Percentiles rank a stretch among this genome's conserved stretches.
These are phyloP conservation scores for Pyrocoelia pectoralis DNA, from an alignment of 2,888 invertebrate species.

Conservation along the genomic window DNA sequence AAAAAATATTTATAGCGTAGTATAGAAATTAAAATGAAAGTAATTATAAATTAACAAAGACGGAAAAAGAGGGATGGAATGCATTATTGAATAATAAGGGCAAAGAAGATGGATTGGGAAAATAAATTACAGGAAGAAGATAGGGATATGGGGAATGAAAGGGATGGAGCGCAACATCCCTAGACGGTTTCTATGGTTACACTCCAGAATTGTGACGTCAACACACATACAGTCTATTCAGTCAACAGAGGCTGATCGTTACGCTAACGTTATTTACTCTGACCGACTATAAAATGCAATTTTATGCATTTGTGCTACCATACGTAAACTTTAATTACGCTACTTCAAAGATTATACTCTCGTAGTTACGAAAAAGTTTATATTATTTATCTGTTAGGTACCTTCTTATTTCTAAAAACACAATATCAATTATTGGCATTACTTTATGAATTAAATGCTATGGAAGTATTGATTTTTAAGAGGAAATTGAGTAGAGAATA, in stretches of 20 bases:
- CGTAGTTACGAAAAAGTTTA: neutral
- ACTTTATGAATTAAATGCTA: no score
- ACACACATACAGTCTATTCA: conserved; percentile 48
- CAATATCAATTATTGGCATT: no score
- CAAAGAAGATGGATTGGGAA: conserved; percentile 45
- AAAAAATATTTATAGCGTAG: conserved; percentile 42
- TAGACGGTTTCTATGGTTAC: conserved; percentile 58
- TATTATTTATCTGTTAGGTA: neutral
- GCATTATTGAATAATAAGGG: conserved; percentile 34
- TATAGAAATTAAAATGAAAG: neutral
- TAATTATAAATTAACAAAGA: conserved; percentile 53
- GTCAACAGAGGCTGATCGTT: conserved; percentile 35
- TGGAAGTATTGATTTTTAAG: no score
- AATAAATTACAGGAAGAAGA: conserved; percentile 53
- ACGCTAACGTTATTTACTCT: conserved; percentile 36
- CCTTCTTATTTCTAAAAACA: no score
- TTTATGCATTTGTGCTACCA: conserved; percentile 27
- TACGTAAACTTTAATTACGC: conserved; percentile 15
- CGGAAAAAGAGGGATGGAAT: conserved; percentile 43
- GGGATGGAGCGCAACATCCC: conserved; percentile 57
- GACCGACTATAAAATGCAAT: conserved; percentile 31
- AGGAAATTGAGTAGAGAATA: no score
- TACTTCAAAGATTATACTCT: neutral
- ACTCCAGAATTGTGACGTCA: conserved; percentile 55
- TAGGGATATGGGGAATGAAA: conserved; percentile 51